Evolutionary conservation across 1,140 invertebrate species (phyloP), one percentile per base, ranked within the genome.

Genomic region (Drosophila santomea): DNA sequence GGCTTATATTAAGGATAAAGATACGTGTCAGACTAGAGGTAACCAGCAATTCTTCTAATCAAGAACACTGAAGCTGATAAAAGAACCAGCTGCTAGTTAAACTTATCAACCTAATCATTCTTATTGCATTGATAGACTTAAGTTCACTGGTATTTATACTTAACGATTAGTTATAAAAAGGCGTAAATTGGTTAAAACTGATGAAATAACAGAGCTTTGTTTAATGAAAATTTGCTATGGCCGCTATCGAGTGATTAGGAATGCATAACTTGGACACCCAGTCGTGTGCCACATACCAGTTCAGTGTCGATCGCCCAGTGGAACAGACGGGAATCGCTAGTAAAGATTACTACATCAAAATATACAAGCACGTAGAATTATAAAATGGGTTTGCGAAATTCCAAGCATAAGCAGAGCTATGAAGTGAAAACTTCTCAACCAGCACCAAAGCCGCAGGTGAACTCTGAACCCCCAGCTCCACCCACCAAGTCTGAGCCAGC

Each of bases 381-480:
- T 10, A 74, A 17, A 6, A 77, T 77, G 74, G 74, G 74, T 44
- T 8, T 32, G 10, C 17, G 50, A 7, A 15, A 12, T 32, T 77
- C 74, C 2, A 77, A 77, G 15, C 1, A 8, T 17, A 50, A 25
- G 8, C 67, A 68, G 20, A 48, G 28, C 14, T 36, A 36, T 36
- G 35, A 61, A 23, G 66, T 71, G 25, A 20, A 43, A 10, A 32
- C n/a, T 25, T 14, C 57, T 2, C n/a, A 43, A 10, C 10, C 17
- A 41, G 6, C 38, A 36, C 38, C 11, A 12, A 23, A 35, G 12
- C 6, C 15, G 2, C n/a, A 28, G 4, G 15, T 36, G 20, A 56
- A 56, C 36, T 25, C 54, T 15, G 38, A 64, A 14, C 25, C 38
- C 17, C 7, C 23, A 4, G 20, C 52, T 36, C 4, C 23, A 15